A percentile compares a stretch with the other conserved stretches of the same genome.
phyloP scores from a whole-genome alignment of 1,140 invertebrate species.

The Anastatus disparis region DNA sequence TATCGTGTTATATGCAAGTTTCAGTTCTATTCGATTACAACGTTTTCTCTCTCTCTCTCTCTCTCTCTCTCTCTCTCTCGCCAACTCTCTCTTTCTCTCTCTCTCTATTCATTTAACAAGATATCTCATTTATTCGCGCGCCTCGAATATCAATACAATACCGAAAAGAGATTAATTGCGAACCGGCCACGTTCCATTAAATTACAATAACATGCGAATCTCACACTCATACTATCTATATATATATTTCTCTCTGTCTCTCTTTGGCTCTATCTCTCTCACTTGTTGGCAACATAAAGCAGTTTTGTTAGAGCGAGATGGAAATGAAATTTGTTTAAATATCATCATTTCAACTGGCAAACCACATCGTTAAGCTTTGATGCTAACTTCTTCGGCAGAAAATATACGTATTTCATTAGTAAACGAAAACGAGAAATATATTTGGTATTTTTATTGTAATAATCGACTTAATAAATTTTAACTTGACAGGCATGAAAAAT shows the following conservation, averaged over 20 bases:
- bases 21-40: slow-evolving; percentile 25
- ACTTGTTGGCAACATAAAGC: neutral
- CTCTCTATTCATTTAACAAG: slow-evolving; percentile 28
- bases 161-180: slow-evolving; percentile 33
- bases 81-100: neutral
- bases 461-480: too few relatives aligned
- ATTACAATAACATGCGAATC: slow-evolving; percentile 20
- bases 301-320: neutral
- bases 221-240: neutral
- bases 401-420: too few relatives aligned
- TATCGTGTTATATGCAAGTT: neutral
- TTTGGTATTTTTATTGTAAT: too few relatives aligned
- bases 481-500: too few relatives aligned
- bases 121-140: slow-evolving; percentile 33
- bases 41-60: neutral
- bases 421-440: too few relatives aligned
- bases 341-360: neutral
- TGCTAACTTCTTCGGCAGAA: too few relatives aligned
- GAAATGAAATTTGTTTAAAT: slow-evolving; percentile 11
- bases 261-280: neutral
- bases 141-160: slow-evolving; percentile 31
- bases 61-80: slow-evolving; percentile 4
- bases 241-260: neutral
- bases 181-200: slow-evolving; percentile 12
- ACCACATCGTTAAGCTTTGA: neutral